Evolutionary conservation across 1,140 invertebrate species (phyloP).

Genomic region (Drosophila equinoxialis): DNA sequence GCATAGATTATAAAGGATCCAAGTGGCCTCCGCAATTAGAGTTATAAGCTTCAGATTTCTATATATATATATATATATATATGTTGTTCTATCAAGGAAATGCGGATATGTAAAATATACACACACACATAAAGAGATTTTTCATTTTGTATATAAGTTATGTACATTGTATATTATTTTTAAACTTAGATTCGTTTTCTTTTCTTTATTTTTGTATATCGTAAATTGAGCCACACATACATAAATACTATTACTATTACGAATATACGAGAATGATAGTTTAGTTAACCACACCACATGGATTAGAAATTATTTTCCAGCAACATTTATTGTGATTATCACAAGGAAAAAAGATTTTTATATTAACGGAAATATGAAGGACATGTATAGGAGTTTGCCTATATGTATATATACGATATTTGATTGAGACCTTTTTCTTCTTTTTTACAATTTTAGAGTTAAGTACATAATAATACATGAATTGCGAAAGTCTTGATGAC

Average conservation of each 20-base stretch:
- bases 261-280: not conserved
- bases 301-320: too few species aligned
- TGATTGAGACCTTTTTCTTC: not conserved
- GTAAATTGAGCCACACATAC: constrained; percentile 12
- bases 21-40: constrained; percentile 9
- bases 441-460: not conserved
- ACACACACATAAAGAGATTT: constrained; percentile 14
- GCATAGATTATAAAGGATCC: constrained; percentile 22
- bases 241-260: constrained; percentile 8
- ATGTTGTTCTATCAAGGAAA: constrained; percentile 15
- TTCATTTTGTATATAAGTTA: constrained; percentile 33
- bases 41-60: constrained; percentile 27
- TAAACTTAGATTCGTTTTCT: constrained; percentile 23
- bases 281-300: too few species aligned
- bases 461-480: not conserved
- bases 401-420: not conserved
- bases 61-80: constrained; percentile 32
- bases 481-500: not conserved
- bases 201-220: constrained; percentile 2
- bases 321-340: constrained; percentile 7
- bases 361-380: not conserved
- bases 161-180: constrained; percentile 41
- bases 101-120: constrained; percentile 42
- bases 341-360: not conserved
- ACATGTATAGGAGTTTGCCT: too few species aligned